phyloP scores from a whole-genome alignment of 2,797 vertebrate genomes.

The Alcedo quadribrachys region DNA sequence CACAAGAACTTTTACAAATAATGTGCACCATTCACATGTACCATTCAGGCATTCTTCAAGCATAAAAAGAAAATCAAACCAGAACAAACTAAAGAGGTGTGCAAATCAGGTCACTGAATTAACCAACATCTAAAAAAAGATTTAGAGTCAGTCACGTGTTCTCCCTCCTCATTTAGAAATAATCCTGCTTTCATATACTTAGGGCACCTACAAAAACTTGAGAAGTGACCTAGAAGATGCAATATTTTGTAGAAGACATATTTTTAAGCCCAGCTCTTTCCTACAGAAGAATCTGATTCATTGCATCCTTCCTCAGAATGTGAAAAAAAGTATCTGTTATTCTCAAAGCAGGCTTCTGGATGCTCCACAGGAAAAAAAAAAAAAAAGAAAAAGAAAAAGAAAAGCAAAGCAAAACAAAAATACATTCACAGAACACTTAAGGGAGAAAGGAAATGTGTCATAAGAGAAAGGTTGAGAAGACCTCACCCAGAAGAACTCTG shows the following conservation, averaged over 20 bases:
- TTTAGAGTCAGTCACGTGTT: background rate
- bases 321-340: slow-evolving; percentile 21
- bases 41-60: background rate
- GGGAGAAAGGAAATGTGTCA: slow-evolving; percentile 65
- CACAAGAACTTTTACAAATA: background rate
- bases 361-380: background rate
- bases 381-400: background rate
- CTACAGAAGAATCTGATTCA: slow-evolving; percentile 25
- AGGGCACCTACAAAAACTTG: background rate
- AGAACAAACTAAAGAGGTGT: background rate
- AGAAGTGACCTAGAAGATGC: background rate
- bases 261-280: background rate
- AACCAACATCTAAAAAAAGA: background rate
- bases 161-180: background rate
- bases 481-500: slow-evolving; percentile 30
- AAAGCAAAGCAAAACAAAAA: background rate
- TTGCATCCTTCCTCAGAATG: slow-evolving; percentile 48
- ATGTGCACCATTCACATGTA: background rate
- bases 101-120: background rate
- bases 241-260: background rate
- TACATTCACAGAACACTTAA: slow-evolving; percentile 20
- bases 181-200: background rate
- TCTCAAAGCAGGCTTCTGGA: slow-evolving; percentile 28
- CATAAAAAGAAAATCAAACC: background rate
- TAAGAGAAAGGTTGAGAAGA: slow-evolving; percentile 57